Percentiles rank a stretch among this genome's conserved stretches.
phyloP scores from a whole-genome alignment of 92 coral and sea anemone genomes.

The Porites lobata region DNA sequence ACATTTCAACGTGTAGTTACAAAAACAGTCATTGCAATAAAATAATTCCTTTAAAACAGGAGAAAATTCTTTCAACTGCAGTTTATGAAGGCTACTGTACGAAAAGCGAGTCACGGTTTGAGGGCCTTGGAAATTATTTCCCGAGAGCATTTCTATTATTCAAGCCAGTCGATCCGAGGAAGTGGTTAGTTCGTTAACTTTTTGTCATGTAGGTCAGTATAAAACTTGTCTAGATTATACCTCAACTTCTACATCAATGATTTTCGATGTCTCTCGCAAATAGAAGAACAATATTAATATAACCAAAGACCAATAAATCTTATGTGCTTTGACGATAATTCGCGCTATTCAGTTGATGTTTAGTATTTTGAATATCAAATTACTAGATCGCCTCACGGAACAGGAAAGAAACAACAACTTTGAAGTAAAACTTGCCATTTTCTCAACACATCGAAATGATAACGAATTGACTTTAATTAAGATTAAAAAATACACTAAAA shows the following conservation, averaged over 20 bases:
- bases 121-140: neutral
- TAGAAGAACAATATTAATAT: neutral
- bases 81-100: neutral
- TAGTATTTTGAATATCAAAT: constrained; percentile 36
- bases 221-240: constrained; percentile 12
- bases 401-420: neutral
- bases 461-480: neutral
- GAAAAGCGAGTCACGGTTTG: neutral
- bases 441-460: neutral
- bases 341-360: neutral
- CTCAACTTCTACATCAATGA: neutral
- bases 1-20: too few relatives aligned
- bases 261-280: neutral
- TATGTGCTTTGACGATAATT: neutral
- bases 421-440: neutral
- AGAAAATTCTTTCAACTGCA: neutral
- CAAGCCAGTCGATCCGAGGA: neutral
- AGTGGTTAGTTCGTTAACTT: constrained; percentile 6
- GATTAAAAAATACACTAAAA: too few relatives aligned
- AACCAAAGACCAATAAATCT: neutral
- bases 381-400: neutral
- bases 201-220: neutral
- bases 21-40: too few relatives aligned
- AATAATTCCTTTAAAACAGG: too few relatives aligned
- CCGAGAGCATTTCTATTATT: constrained; percentile 1